Evolutionary conservation across 2,888 invertebrate genomes (phyloP).

Genomic region (Geotrupes spiniger): DNA sequence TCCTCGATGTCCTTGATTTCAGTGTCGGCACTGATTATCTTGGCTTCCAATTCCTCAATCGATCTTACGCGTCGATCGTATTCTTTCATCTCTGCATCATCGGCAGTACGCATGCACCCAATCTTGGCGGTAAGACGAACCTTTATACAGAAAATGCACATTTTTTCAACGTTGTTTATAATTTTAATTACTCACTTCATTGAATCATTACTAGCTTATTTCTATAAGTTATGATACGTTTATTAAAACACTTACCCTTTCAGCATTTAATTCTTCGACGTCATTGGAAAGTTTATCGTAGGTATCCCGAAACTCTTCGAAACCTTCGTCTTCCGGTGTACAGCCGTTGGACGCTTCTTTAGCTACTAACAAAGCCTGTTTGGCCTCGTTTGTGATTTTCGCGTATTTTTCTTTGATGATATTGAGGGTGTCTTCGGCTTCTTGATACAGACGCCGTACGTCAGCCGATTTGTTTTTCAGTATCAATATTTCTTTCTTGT

Average conservation of each 20-base stretch:
- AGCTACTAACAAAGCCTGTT: constrained; percentile 55
- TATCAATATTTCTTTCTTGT: constrained; percentile 33
- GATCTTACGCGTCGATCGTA: constrained; percentile 59
- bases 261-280: constrained; percentile 55
- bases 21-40: constrained; percentile 51
- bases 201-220: too few relatives aligned
- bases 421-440: constrained; percentile 42
- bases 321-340: constrained; percentile 57
- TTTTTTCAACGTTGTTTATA: too few relatives aligned
- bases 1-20: constrained; percentile 50
- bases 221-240: too few relatives aligned
- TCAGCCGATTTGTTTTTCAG: constrained; percentile 44
- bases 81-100: constrained; percentile 61
- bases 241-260: constrained; percentile 39
- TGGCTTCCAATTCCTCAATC: constrained; percentile 54
- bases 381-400: constrained; percentile 47
- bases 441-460: constrained; percentile 36
- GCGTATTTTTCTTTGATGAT: constrained; percentile 39
- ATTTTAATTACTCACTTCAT: too few relatives aligned
- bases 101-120: constrained; percentile 60
- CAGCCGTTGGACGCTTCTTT: constrained; percentile 56
- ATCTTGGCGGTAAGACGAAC: constrained; percentile 61
- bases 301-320: constrained; percentile 52
- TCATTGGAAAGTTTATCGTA: constrained; percentile 58
- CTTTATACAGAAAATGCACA: too few relatives aligned